These are phyloP conservation scores for Pungitius pungitius DNA, from an alignment of 2,113 vertebrate genomes.

Conservation along the genomic window DNA sequence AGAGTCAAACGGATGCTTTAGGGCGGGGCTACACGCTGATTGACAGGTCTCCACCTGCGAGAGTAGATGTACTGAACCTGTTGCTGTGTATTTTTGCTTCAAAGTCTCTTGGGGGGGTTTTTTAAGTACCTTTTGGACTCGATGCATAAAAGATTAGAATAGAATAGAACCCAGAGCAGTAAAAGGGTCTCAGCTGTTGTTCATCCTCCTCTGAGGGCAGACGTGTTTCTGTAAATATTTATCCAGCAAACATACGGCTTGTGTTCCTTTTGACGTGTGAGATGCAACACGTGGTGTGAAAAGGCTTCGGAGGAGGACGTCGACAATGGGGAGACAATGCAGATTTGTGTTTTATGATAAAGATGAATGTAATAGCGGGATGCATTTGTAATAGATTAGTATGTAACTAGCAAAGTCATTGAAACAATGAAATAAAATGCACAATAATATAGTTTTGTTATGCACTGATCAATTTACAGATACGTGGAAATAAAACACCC, in stretches of 20 bases:
- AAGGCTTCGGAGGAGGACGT: background rate
- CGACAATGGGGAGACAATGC: background rate
- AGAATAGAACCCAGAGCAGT: no score
- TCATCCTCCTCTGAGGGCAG: background rate
- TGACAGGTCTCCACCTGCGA: no score
- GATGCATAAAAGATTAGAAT: no score
- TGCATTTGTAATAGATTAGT: background rate
- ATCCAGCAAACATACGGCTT: background rate
- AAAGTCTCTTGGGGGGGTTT: no score
- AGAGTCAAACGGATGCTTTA: no score
- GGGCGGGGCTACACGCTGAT: no score
- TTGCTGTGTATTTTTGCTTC: no score
- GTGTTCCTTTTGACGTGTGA: constrained; percentile 9
- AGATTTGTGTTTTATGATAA: background rate
- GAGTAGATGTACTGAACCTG: no score
- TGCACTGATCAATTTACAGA: background rate
- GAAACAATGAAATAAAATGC: background rate
- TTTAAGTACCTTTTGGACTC: no score
- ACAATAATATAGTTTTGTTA: background rate
- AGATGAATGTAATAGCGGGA: background rate
- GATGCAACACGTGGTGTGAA: background rate
- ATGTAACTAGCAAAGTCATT: background rate
- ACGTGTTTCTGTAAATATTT: background rate
- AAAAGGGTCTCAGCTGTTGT: background rate
- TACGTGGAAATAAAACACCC: background rate